Conservation (phyloP, 2,113 vertebrate genomes). For the Dasypus novemcinctus region DNA sequence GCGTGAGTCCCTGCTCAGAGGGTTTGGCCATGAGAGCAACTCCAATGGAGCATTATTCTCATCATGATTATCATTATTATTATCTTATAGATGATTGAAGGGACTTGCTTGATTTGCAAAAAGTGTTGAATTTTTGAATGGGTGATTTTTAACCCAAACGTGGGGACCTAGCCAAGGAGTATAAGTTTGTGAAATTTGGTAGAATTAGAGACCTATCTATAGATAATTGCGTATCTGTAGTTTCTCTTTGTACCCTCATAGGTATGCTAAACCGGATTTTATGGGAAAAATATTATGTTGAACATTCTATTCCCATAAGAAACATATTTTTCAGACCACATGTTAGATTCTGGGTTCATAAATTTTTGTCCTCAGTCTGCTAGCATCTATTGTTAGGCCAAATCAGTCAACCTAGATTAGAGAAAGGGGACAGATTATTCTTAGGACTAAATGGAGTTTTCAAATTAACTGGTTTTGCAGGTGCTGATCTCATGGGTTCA, state of each 20-base stretch:
- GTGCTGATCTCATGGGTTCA: background rate
- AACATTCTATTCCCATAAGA: background rate
- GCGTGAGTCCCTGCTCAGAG: no score
- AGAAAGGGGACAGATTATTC: background rate
- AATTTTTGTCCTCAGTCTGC: background rate
- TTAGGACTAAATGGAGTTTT: background rate
- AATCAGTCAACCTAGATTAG: background rate
- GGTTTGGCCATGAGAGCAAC: no score
- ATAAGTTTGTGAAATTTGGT: no score
- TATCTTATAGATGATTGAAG: no score
- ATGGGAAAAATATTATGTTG: background rate
- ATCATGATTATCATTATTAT: no score
- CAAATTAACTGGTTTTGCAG: background rate
- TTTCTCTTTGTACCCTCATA: background rate
- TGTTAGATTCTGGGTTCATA: background rate
- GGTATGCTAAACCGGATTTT: background rate
- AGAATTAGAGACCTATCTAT: background rate
- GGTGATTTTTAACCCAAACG: background rate
- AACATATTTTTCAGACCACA: accelerated
- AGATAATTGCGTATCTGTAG: background rate
- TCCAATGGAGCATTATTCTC: no score
- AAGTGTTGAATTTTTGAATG: background rate
- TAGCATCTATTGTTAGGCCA: background rate
- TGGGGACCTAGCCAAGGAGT: background rate
- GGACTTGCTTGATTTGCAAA: background rate